phyloP scores from a whole-genome alignment of 2,888 invertebrate genomes.

The Theretra japonica region DNA sequence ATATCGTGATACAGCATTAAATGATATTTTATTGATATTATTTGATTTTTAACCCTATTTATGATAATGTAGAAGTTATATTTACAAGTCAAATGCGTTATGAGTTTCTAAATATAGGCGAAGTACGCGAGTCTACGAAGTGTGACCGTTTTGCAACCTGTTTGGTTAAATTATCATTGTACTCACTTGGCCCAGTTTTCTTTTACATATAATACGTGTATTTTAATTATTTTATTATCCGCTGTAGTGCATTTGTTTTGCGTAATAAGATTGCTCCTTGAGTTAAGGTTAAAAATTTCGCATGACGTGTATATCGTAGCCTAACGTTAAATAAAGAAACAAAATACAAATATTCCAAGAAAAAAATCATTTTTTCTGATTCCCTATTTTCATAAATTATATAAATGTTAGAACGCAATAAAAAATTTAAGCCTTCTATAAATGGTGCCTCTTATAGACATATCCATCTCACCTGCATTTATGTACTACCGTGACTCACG shows the following conservation, averaged over 20 bases:
- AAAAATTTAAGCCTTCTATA: neutral
- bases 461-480: neutral
- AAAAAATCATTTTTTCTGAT: neutral
- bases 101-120: conserved; percentile 7
- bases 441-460: too few relatives aligned
- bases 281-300: neutral
- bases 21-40: neutral
- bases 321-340: neutral
- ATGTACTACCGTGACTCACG: neutral
- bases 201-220: conserved; percentile 1
- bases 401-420: neutral
- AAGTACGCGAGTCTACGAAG: conserved; percentile 46
- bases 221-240: neutral
- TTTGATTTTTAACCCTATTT: conserved; percentile 4
- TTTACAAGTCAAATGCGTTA: neutral
- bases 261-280: neutral
- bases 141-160: conserved; percentile 62
- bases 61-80: neutral
- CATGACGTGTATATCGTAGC: neutral
- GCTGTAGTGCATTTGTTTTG: neutral
- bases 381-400: neutral
- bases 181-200: conserved; percentile 40
- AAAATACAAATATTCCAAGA: neutral
- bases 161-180: conserved; percentile 40
- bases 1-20: conserved; percentile 14